These are phyloP conservation scores for Sphaerophoria rueppellii DNA, from an alignment of 2,888 invertebrate species.

Conservation along the genomic window DNA sequence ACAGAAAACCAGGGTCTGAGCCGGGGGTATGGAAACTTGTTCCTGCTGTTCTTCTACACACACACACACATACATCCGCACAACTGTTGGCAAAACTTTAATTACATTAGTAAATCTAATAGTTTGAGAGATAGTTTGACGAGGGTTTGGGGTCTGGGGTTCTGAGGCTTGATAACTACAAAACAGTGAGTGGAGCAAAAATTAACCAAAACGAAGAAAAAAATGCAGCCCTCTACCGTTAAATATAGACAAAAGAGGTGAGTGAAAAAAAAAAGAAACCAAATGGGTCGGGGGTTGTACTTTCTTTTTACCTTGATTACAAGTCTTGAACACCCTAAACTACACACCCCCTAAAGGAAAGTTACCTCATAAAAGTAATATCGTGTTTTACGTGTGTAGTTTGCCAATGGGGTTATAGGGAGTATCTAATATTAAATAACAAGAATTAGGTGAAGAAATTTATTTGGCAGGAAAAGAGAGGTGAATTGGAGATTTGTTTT, in stretches of 20 bases:
- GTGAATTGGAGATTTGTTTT: constrained; percentile 39
- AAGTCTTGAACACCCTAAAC: too few species aligned
- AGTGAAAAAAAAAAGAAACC: not conserved
- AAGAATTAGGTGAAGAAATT: constrained; percentile 59
- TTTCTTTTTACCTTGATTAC: too few species aligned
- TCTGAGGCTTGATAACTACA: constrained; percentile 64
- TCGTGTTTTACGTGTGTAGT: constrained; percentile 69
- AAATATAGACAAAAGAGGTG: constrained; percentile 8
- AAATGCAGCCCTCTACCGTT: constrained; percentile 6
- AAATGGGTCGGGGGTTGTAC: not conserved
- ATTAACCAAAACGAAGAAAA: constrained; percentile 33
- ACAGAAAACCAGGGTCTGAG: constrained; percentile 27
- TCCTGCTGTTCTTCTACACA: not conserved
- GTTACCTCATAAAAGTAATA: constrained; percentile 70
- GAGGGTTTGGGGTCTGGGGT: constrained; percentile 32
- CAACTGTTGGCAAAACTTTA: constrained; percentile 51
- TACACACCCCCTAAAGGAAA: constrained; percentile 38
- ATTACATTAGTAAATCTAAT: constrained; percentile 73
- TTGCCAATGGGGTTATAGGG: constrained; percentile 61
- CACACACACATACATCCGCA: not conserved
- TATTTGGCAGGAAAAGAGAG: not conserved
- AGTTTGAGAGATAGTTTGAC: constrained; percentile 68
- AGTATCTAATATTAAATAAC: constrained; percentile 55
- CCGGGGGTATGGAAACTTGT: constrained; percentile 44
- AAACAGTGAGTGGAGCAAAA: constrained; percentile 44